Evolutionary conservation across 2,888 invertebrate genomes (phyloP), one percentile per base, ranked within the genome.

Genomic region (Stenodema calcarata): DNA sequence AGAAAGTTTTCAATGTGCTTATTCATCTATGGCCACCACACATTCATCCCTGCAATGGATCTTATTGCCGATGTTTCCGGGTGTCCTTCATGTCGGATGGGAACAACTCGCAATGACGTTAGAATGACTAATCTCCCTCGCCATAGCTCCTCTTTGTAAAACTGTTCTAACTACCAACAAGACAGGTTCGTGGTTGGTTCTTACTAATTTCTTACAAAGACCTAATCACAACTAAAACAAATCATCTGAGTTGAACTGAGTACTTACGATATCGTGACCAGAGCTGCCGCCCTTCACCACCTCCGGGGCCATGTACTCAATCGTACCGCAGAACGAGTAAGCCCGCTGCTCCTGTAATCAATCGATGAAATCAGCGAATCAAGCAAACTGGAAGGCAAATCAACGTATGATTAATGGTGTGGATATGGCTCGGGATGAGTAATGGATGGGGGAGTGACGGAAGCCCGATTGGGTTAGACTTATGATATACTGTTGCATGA

Each of bases 271-370:
- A 94, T 98, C 97, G 92, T 99, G 98, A 28, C 99, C 99, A 89
- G 95, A 94, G 86, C 94, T 95, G 88, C 97, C 97, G 86, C 97
- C 96, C 90, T 95, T 92, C 50, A 94, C 93, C 44, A 94, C 93
- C 91, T 94, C 96, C 0, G 97, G 98, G 27, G 98, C 98, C 99
- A 99, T 99, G 92, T 99, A 99, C 91, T 99, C 99, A 90, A 99
- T 96, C 88, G 99, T 99, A 23, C 99, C 99, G 91, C 99, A 99
- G 92, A 98, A 99, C 88, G 98, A 98, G 92, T 98, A 98, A 0
- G 99, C 96, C 88, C 98, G 92, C 90, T 95, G 95, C 90, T 96
- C 95, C 90, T 91, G 89, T 11, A 87, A 87, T 82, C 80, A 28
- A 80, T 80, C 54, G 30, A 80, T 70, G 47, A 62, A 14, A 69